Evolutionary conservation across 1,140 invertebrate genomes (phyloP), one percentile per base, ranked within the genome.

Genomic region (Meloidogyne chitwoodi): DNA sequence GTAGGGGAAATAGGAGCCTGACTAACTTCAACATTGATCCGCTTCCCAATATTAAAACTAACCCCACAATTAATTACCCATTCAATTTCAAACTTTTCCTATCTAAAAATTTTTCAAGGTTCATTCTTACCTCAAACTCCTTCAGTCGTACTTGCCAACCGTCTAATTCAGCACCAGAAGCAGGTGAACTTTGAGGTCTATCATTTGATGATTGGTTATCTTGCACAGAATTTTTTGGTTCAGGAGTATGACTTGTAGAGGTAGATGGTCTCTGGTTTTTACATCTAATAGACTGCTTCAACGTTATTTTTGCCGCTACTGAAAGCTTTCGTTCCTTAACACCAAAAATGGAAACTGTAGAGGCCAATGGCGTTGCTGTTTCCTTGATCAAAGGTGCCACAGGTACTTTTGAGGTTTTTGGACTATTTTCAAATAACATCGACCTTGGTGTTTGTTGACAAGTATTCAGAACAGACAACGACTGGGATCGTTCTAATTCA

Each of bases 401-500:
- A 2, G 38, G 74, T 48, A 64, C 10, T 27, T 10, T 63, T 34
- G n/a, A 71, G 26, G 56, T 31, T 16, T 26, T 38, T 31, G 16
- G 38, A 31, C 19, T 44, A 1, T 8, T 11, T 41, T 11, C 26
- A 41, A 41, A 41, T 41, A 14, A 41, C n/a, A 67, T 29, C 62
- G 14, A 24, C 22, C 11, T 5, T 67, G n/a, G 6, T 0, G 68
- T 8, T 8, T 34, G 44, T 27, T 38, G 34, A 0, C 10, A 10
- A 8, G 44, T 5, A 44, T 56, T 16, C 70, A 26, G 27, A 34
- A 64, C 12, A 19, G 70, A 72, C 2, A 63, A 8, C 5, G 70
- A 24, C 12, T 61, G 64, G 2, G 41, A 65, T 24, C 74, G 44
- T 34, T 84, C 81, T 16, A 84, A 66, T 22, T 83, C 81, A 24